A percentile compares a stretch with the other conserved stretches of the same genome.
Conservation (phyloP, 2,113 vertebrate species). For the Dicrurus megarhynchus region DNA sequence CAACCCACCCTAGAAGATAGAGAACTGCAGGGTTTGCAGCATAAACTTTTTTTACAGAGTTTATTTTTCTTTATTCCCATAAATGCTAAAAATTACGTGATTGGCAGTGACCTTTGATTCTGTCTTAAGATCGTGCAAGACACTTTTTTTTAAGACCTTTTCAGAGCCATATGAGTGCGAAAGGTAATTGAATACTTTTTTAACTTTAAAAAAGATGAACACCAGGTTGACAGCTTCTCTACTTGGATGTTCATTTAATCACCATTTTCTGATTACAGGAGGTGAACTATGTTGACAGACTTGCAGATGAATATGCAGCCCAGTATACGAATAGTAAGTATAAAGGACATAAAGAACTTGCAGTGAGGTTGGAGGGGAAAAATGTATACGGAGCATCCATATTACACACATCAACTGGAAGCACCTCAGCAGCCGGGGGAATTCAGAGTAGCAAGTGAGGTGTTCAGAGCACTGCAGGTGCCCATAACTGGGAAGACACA, state of each 20-base stretch:
- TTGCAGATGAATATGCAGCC: conserved; percentile 42
- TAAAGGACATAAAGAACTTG: conserved; percentile 39
- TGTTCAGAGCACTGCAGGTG: not conserved
- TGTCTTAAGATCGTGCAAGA: not conserved
- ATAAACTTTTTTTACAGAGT: not conserved
- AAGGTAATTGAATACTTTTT: conserved; percentile 29
- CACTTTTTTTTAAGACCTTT: not conserved
- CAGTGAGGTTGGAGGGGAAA: conserved; percentile 47
- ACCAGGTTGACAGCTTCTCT: conserved; percentile 58
- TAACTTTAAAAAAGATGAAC: conserved; percentile 22
- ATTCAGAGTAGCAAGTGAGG: not conserved
- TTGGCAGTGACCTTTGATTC: not conserved
- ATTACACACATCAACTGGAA: conserved; percentile 50
- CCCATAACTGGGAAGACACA: not conserved
- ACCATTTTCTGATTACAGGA: conserved; percentile 55
- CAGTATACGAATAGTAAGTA: conserved; percentile 1
- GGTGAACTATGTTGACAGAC: conserved; percentile 55
- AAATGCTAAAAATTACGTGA: not conserved
- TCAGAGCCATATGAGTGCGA: not conserved
- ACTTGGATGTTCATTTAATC: conserved; percentile 66
- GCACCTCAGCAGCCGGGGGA: not conserved
- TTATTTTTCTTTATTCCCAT: not conserved
- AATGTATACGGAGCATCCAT: not conserved
- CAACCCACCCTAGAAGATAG: not conserved
- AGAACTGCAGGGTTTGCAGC: not conserved